phyloP scores from a whole-genome alignment of 2,797 vertebrate species.

The Notolepis coatsorum region DNA sequence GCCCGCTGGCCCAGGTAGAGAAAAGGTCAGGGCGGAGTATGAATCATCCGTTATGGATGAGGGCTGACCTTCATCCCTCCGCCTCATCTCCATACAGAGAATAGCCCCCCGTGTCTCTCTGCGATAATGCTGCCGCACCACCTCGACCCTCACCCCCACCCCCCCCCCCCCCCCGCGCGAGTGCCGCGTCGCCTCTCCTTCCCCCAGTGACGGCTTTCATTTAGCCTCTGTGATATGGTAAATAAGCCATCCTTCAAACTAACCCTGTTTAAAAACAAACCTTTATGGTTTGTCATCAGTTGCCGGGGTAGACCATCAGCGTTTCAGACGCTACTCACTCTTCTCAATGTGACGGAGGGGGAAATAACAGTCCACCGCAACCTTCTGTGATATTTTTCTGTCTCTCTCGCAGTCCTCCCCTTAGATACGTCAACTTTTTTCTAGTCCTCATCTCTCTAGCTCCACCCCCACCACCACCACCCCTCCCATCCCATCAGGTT shows the following conservation, averaged over 20 bases:
- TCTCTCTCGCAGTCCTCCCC: constrained; percentile 28
- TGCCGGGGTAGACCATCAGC: too few relatives aligned
- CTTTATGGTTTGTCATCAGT: constrained; percentile 50
- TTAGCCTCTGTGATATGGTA: constrained; percentile 59
- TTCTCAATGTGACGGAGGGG: constrained; percentile 30
- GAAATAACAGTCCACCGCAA: too few relatives aligned
- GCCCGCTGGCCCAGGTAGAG: constrained; percentile 56
- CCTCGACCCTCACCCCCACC: constrained; percentile 62
- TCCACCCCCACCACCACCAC: constrained; percentile 1
- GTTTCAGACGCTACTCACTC: too few relatives aligned
- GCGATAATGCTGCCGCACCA: constrained; percentile 47
- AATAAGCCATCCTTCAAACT: constrained; percentile 64
- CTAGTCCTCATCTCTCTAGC: neutral
- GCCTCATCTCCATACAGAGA: constrained; percentile 74
- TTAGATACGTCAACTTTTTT: neutral
- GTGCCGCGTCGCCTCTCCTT: too few relatives aligned
- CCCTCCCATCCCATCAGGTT: constrained; percentile 42
- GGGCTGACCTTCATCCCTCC: constrained; percentile 65
- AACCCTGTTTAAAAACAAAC: constrained; percentile 54
- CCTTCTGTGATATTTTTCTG: constrained; percentile 13
- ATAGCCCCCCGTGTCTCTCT: constrained; percentile 48
- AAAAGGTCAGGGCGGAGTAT: constrained; percentile 74
- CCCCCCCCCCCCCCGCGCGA: too few relatives aligned
- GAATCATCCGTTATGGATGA: constrained; percentile 77
- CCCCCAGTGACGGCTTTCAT: constrained; percentile 58